A percentile compares a stretch with the other conserved stretches of the same genome.
phyloP scores from a whole-genome alignment of 2,113 vertebrate genomes.

The Amphiprion percula region DNA sequence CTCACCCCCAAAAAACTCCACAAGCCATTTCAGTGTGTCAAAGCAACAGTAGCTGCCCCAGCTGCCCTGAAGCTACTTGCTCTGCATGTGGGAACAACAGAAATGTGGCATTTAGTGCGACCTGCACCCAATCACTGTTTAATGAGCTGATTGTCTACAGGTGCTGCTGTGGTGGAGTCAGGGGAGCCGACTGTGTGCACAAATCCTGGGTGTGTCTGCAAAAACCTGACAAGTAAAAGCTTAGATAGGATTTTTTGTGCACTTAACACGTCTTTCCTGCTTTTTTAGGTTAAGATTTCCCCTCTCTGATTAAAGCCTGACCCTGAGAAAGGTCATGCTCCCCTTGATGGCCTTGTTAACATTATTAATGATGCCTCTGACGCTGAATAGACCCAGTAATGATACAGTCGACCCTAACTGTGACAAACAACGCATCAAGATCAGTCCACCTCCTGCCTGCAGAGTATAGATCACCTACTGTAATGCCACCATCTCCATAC shows the following conservation, averaged over 20 bases:
- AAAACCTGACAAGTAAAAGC: not conserved
- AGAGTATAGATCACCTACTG: constrained; percentile 4
- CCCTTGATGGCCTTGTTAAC: constrained; percentile 54
- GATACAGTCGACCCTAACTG: constrained; percentile 36
- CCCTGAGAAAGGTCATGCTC: constrained; percentile 25
- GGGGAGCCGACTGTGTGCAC: not conserved
- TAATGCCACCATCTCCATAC: not conserved
- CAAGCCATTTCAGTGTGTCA: constrained; percentile 54
- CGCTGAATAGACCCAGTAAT: constrained; percentile 24
- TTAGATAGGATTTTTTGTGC: not conserved
- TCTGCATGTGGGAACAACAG: not conserved
- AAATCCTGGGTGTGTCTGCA: not conserved
- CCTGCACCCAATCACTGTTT: constrained; percentile 47
- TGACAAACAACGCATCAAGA: constrained; percentile 48
- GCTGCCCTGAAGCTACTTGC: not conserved
- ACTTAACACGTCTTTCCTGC: not conserved
- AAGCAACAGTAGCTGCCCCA: not conserved
- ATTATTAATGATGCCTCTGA: constrained; percentile 57
- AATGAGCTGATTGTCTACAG: constrained; percentile 59
- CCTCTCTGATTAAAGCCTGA: constrained; percentile 2
- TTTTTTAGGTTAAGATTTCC: constrained; percentile 3
- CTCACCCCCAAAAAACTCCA: constrained; percentile 75
- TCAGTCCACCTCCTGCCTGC: constrained; percentile 19
- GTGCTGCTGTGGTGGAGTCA: constrained; percentile 35
- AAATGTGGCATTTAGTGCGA: constrained; percentile 17